These are phyloP conservation scores for Lepidurus packardi DNA, from an alignment of 1,140 invertebrate genomes.

Conservation along the genomic window DNA sequence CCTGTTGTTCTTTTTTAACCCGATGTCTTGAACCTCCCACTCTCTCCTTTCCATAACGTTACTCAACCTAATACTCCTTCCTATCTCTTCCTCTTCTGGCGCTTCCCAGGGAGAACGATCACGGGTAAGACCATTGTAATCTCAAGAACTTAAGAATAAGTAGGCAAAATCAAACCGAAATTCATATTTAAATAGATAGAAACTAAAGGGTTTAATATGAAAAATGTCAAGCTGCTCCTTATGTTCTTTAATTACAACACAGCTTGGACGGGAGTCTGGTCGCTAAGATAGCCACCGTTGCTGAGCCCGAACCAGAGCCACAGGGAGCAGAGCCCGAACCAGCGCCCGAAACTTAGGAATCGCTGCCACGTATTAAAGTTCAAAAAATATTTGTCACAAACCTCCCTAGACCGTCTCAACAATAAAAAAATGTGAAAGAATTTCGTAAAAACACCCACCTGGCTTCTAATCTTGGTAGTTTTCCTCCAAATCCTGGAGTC, in stretches of 20 bases:
- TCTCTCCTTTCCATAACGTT: too few relatives aligned
- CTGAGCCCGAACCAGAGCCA: neutral
- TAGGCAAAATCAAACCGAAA: neutral
- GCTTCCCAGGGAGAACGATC: neutral
- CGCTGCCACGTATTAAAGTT: neutral
- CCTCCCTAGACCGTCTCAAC: neutral
- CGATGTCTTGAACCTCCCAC: too few relatives aligned
- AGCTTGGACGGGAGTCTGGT: neutral
- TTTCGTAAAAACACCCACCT: neutral
- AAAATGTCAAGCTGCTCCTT: neutral
- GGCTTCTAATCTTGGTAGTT: neutral
- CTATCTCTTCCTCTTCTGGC: neutral
- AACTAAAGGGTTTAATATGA: too few relatives aligned
- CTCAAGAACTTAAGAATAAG: neutral
- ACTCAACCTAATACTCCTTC: too few relatives aligned
- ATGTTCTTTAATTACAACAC: neutral
- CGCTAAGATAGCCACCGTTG: neutral
- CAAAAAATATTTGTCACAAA: neutral
- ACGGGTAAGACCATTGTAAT: neutral
- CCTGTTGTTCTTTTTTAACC: too few relatives aligned
- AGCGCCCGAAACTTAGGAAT: neutral
- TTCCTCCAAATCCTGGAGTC: conserved; percentile 20
- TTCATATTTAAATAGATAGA: too few relatives aligned
- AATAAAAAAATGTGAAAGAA: neutral
- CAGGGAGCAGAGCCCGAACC: neutral